Conservation (phyloP, 1,140 invertebrate species). For the Polypedilum pembai region DNA sequence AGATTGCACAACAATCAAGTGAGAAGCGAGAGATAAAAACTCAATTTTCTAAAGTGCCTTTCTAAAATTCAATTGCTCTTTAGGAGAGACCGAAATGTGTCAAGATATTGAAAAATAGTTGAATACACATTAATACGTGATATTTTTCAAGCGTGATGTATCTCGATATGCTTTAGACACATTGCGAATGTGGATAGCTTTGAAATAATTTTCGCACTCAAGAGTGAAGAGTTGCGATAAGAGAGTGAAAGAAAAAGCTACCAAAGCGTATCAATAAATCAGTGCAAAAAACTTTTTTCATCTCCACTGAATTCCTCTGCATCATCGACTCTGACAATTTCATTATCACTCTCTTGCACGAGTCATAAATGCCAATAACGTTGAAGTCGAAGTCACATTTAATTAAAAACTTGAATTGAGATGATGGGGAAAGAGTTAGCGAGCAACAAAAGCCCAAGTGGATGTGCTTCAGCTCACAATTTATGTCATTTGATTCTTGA, state of each 20-base stretch:
- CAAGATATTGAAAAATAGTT: not conserved
- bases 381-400: not conserved
- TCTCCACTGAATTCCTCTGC: not conserved
- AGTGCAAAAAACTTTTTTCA: slow-evolving; percentile 4
- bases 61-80: not conserved
- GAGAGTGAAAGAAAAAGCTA: not conserved
- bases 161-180: not conserved
- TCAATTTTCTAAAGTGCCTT: slow-evolving; percentile 11
- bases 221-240: not conserved
- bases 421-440: not conserved
- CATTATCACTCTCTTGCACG: not conserved
- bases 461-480: not conserved
- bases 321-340: not conserved
- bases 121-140: slow-evolving; percentile 6
- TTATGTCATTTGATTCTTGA: slow-evolving; percentile 12
- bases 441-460: not conserved
- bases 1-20: too few species aligned
- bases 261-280: slow-evolving; percentile 11
- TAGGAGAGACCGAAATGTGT: not conserved
- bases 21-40: not conserved
- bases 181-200: too few species aligned
- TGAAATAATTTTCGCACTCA: not conserved
- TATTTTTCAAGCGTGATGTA: slow-evolving; percentile 16
- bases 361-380: slow-evolving; percentile 12
- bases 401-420: not conserved